A percentile compares a stretch with the other conserved stretches of the same genome.
These are phyloP conservation scores for Bradysia coprophila DNA, from an alignment of 1,140 invertebrate species.

Conservation along the genomic window DNA sequence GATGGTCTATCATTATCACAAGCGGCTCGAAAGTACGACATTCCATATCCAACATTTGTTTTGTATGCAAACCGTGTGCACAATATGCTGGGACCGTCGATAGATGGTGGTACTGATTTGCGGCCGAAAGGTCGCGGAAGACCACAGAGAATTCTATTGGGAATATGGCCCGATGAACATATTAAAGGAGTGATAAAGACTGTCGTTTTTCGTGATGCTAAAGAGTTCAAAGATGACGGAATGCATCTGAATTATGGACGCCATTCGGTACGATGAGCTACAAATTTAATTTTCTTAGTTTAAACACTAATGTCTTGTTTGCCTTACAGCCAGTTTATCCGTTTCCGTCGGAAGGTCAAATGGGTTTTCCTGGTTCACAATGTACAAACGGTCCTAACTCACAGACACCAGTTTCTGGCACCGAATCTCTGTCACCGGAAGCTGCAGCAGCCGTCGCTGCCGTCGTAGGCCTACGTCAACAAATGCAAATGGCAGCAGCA, in stretches of 20 bases:
- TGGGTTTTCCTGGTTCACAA: slow-evolving; percentile 17
- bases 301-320: not conserved
- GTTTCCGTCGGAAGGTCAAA: slow-evolving; percentile 19
- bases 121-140: slow-evolving; percentile 78
- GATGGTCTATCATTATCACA: slow-evolving; percentile 78
- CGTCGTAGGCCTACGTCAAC: slow-evolving; percentile 44
- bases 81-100: slow-evolving; percentile 82
- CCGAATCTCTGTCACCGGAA: slow-evolving; percentile 17
- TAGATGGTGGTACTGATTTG: slow-evolving; percentile 70
- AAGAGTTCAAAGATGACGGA: slow-evolving; percentile 51
- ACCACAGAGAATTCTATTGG: slow-evolving; percentile 72
- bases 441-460: slow-evolving; percentile 21
- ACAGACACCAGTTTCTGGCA: not conserved
- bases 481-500: slow-evolving; percentile 52
- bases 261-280: slow-evolving; percentile 17
- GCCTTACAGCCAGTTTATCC: slow-evolving; percentile 18
- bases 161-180: slow-evolving; percentile 83
- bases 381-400: slow-evolving; percentile 13
- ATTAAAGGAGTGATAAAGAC: slow-evolving; percentile 79
- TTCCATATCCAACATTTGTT: slow-evolving; percentile 85
- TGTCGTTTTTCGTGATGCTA: slow-evolving; percentile 72
- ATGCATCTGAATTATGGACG: slow-evolving; percentile 18
- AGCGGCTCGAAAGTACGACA: slow-evolving; percentile 81
- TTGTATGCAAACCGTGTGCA: slow-evolving; percentile 86
- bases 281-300: not conserved